Conservation (phyloP, 2,888 invertebrate species). For the Thysanoteuthis rhombus region DNA sequence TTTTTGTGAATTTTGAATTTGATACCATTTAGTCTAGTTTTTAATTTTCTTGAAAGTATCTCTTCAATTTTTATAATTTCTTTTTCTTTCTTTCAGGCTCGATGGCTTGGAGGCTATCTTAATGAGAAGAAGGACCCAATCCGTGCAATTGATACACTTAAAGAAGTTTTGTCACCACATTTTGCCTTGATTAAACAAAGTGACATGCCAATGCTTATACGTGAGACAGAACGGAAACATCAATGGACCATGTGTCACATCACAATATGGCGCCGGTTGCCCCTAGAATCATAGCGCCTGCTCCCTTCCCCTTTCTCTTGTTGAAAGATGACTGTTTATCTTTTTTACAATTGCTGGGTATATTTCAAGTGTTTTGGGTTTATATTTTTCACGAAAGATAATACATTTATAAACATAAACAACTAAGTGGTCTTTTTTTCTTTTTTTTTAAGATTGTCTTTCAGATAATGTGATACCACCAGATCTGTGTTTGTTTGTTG, state of each 20-base stretch:
- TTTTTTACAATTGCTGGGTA: background rate
- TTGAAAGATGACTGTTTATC: background rate
- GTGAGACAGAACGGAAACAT: constrained; percentile 65
- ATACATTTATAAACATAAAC: background rate
- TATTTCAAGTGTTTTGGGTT: background rate
- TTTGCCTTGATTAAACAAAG: constrained; percentile 60
- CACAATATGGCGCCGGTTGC: constrained; percentile 60
- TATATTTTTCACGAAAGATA: background rate
- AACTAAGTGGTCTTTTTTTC: background rate
- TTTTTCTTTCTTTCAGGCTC: constrained; percentile 42
- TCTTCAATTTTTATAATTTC: too few species aligned
- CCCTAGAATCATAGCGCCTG: background rate
- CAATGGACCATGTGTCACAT: constrained; percentile 67
- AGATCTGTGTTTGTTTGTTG: too few species aligned
- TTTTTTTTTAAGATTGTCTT: background rate
- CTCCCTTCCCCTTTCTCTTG: background rate
- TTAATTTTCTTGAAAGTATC: too few species aligned
- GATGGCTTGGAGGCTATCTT: constrained; percentile 62
- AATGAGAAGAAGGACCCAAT: constrained; percentile 51
- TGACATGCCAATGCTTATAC: constrained; percentile 65
- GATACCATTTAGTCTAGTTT: too few species aligned
- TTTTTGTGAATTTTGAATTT: too few species aligned
- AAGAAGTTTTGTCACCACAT: constrained; percentile 47
- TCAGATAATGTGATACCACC: too few species aligned
- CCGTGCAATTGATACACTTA: constrained; percentile 59